Percentiles rank a stretch among this genome's conserved stretches.
Evolutionary conservation across 2,888 invertebrate genomes (phyloP).

Genomic region (Amphipoea oculea): DNA sequence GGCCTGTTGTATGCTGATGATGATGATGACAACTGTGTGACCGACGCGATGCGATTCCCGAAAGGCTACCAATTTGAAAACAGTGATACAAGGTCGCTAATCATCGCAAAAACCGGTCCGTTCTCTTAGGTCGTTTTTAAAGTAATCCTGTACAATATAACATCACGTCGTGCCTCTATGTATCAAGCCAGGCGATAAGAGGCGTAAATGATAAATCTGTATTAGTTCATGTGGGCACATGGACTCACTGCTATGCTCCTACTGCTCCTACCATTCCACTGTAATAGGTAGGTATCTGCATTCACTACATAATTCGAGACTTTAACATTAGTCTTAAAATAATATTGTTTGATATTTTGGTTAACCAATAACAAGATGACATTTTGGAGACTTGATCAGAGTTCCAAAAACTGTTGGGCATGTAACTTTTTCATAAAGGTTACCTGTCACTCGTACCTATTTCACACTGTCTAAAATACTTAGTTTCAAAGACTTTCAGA

Average conservation of each 20-base stretch:
- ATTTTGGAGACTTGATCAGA: constrained; percentile 17
- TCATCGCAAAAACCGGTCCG: background rate
- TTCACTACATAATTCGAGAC: background rate
- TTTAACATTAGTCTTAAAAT: background rate
- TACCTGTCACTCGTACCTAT: constrained; percentile 14
- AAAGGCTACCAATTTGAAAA: constrained; percentile 30
- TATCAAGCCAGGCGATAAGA: background rate
- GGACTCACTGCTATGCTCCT: background rate
- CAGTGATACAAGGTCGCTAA: constrained; percentile 23
- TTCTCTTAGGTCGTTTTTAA: constrained; percentile 1
- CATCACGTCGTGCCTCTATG: constrained; percentile 2
- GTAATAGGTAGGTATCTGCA: background rate
- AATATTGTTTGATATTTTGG: background rate
- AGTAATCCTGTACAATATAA: background rate
- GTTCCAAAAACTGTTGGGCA: constrained; percentile 15
- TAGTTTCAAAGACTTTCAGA: constrained; percentile 32
- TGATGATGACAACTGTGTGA: background rate
- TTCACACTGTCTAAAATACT: background rate
- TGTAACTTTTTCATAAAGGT: constrained; percentile 30
- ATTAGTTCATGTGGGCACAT: background rate
- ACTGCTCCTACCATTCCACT: background rate
- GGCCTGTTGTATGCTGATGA: background rate
- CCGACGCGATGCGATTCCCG: background rate
- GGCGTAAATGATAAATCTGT: background rate
- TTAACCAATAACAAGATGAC: background rate